A percentile compares a stretch with the other conserved stretches of the same genome.
Conservation (phyloP, 2,888 invertebrate species). For the Drosophila limbata region DNA sequence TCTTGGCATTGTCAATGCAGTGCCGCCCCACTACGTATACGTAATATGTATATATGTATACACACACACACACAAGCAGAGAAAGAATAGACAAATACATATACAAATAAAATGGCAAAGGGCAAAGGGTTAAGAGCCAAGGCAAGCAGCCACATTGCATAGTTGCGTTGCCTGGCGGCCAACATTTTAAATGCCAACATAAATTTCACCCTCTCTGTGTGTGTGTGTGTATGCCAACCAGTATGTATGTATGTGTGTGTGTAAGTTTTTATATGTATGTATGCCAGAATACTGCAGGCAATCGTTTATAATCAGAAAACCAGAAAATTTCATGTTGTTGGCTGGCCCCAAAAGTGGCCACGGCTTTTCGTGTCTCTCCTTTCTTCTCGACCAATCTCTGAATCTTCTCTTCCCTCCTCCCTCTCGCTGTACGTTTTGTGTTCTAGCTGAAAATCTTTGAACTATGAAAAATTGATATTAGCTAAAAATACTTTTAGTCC, state of each 20-base stretch:
- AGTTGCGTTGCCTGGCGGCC: conserved; percentile 46
- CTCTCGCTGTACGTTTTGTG: conserved; percentile 36
- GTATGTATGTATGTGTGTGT: conserved; percentile 15
- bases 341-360: conserved; percentile 59
- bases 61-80: conserved; percentile 1
- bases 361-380: conserved; percentile 20
- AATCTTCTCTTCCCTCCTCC: neutral
- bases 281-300: conserved; percentile 64
- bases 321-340: conserved; percentile 76
- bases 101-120: conserved; percentile 51
- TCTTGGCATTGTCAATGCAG: conserved; percentile 60
- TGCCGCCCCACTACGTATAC: conserved; percentile 42
- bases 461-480: conserved; percentile 82
- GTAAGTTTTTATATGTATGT: conserved; percentile 11
- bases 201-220: conserved; percentile 47
- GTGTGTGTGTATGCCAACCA: conserved; percentile 1
- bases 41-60: conserved; percentile 37
- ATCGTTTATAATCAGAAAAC: conserved; percentile 79
- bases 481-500: conserved; percentile 80
- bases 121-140: conserved; percentile 45
- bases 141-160: conserved; percentile 29
- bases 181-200: conserved; percentile 72
- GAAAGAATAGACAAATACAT: conserved; percentile 1
- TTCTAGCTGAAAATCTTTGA: conserved; percentile 76
- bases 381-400: conserved; percentile 4